Conservation (phyloP, 2,888 invertebrate genomes). For the Lottia scabra region DNA sequence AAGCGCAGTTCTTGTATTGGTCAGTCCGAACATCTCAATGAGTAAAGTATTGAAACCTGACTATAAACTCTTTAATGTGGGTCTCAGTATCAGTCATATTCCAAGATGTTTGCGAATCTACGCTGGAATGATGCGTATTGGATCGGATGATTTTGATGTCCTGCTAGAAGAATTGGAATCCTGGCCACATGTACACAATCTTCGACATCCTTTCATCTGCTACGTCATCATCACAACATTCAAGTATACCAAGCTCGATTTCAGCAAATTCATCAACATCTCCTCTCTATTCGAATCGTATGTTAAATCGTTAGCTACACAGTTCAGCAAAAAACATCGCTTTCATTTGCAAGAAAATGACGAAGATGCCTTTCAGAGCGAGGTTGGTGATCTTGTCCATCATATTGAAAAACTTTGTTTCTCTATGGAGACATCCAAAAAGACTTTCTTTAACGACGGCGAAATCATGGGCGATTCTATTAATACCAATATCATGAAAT, state of each 20-base stretch:
- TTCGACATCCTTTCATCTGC: neutral
- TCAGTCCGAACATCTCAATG: constrained; percentile 37
- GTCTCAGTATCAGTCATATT: constrained; percentile 37
- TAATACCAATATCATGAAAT: constrained; percentile 19
- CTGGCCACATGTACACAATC: neutral
- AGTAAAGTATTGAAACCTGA: constrained; percentile 35
- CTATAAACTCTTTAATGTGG: constrained; percentile 43
- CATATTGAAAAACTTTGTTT: constrained; percentile 46
- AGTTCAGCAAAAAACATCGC: constrained; percentile 42
- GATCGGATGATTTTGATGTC: constrained; percentile 42
- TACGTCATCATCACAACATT: neutral
- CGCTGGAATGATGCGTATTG: constrained; percentile 36
- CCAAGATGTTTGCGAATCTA: constrained; percentile 41
- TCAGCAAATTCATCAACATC: constrained; percentile 34
- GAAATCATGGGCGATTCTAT: constrained; percentile 33
- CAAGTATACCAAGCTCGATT: neutral
- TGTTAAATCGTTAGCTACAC: constrained; percentile 45
- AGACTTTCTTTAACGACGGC: constrained; percentile 33
- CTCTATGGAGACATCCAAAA: constrained; percentile 28
- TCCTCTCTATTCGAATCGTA: constrained; percentile 46
- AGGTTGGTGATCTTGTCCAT: constrained; percentile 38
- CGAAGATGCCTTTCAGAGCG: constrained; percentile 44
- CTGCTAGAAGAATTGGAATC: constrained; percentile 34
- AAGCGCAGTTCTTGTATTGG: constrained; percentile 47
- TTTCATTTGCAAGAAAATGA: constrained; percentile 41